Evolutionary conservation across 2,888 invertebrate genomes (phyloP), one percentile per base, ranked within the genome.

Genomic region (Patella ulyssiponensis): DNA sequence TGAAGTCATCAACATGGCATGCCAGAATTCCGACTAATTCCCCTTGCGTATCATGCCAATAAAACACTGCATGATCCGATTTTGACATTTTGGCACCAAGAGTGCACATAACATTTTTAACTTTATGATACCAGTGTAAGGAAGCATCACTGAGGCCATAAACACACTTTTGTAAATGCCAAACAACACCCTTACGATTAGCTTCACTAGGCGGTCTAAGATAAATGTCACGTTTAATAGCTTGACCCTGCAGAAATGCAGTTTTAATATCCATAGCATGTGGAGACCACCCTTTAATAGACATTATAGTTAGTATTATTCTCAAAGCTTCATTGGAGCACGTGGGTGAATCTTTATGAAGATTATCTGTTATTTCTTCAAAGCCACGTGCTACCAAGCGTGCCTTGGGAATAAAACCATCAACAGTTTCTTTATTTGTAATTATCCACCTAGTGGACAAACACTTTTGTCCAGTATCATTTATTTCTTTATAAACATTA

Each of bases 71-170:
- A 12, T 64, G 73, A 52, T 76, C 75, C 1, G 69, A 52, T 44
- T 70, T 54, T 15, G 69, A 69, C 64, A 27, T 54, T 12, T 56
- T 71, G 44, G 54, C 72, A 71, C 75, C 52, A 71, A n/a, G 51
- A n/a, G 17, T 58, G 17, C 14, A 14, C 58, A 58, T 58, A 20
- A 58, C 58, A 58, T 20, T 58, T 58, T 58, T 58, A 58, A 58
- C 58, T n/a, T 58, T 58, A 3, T 71, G 56, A 78, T 74, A 74
- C 74, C 74, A 77, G 14, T 74, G 72, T 44, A 70, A 23, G 20
- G 78, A 78, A 54, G 76, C 78, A 76, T 78, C 78, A 72, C 69
- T 69, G 15, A 78, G 54, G 51, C 73, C 78, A 69, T 78, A 78
- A 4, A 76, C 73, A 71, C 76, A 76, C 54, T 76, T 76, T 23